A percentile compares a stretch with the other conserved stretches of the same genome.
Conservation (phyloP, 2,113 vertebrate species). For the Lepidothrix coronata region DNA sequence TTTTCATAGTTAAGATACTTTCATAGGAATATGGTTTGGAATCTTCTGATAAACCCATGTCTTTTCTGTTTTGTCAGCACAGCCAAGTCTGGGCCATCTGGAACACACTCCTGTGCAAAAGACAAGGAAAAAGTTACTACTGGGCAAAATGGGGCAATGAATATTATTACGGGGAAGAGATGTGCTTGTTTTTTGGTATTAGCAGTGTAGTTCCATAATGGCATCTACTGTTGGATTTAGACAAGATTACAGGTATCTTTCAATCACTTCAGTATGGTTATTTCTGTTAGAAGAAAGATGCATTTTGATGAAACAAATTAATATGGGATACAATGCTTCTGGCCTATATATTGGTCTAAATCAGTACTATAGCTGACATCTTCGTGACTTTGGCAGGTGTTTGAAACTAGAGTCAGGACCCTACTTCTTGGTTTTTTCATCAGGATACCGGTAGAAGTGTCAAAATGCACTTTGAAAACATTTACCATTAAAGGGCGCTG, state of each 20-base stretch:
- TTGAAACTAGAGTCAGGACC: background rate
- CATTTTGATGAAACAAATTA: background rate
- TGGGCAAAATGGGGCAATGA: background rate
- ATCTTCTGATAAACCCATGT: background rate
- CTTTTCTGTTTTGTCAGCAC: background rate
- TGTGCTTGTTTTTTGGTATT: background rate
- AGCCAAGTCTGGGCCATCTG: background rate
- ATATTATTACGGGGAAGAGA: background rate
- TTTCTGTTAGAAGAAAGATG: background rate
- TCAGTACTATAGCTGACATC: background rate
- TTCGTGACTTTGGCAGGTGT: background rate
- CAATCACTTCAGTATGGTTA: accelerated
- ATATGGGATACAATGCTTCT: background rate
- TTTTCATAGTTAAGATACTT: background rate
- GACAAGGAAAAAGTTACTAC: background rate
- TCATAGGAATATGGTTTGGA: background rate
- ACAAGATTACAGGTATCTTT: background rate
- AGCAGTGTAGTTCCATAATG: background rate
- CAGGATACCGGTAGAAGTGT: no score
- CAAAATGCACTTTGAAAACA: background rate
- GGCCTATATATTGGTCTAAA: background rate
- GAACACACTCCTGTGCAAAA: background rate
- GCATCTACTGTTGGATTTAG: background rate
- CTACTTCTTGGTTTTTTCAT: background rate
- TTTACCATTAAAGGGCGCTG: background rate